A percentile compares a stretch with the other conserved stretches of the same genome.
Evolutionary conservation across 2,797 vertebrate species (phyloP).

Genomic region (Iguana delicatissima): DNA sequence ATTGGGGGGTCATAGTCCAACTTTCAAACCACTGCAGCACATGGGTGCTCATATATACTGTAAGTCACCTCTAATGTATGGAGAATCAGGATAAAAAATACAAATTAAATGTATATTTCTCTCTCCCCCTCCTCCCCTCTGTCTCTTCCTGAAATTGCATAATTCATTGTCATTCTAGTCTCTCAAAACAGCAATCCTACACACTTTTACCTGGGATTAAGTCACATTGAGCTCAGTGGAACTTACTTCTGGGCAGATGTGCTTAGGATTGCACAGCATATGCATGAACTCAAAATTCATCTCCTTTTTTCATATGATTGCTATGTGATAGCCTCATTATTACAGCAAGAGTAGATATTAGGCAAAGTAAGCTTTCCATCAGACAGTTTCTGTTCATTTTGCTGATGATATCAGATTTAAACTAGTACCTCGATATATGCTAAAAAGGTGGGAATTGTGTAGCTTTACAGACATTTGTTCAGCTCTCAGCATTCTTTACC

Average conservation of each 20-base stretch:
- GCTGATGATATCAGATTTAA: too few relatives aligned
- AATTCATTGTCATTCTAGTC: background rate
- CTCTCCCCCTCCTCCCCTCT: too few relatives aligned
- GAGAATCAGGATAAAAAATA: background rate
- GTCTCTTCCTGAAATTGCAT: background rate
- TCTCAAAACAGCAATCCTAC: background rate
- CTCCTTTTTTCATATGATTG: background rate
- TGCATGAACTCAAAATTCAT: background rate
- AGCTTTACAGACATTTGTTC: too few relatives aligned
- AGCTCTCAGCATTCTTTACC: too few relatives aligned
- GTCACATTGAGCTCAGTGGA: too few relatives aligned
- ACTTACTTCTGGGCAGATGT: too few relatives aligned
- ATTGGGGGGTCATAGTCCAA: too few relatives aligned
- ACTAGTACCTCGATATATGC: too few relatives aligned
- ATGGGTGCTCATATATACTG: too few relatives aligned
- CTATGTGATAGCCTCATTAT: background rate
- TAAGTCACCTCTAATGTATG: background rate
- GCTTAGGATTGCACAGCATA: background rate
- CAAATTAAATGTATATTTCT: background rate
- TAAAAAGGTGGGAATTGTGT: too few relatives aligned
- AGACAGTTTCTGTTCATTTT: background rate
- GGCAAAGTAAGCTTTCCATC: background rate
- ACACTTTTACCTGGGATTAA: background rate
- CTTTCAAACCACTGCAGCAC: too few relatives aligned
- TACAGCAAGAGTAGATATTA: background rate